Evolutionary conservation across 2,113 vertebrate species (phyloP), one percentile per base, ranked within the genome.

Genomic region (Paraplagusia blochii): DNA sequence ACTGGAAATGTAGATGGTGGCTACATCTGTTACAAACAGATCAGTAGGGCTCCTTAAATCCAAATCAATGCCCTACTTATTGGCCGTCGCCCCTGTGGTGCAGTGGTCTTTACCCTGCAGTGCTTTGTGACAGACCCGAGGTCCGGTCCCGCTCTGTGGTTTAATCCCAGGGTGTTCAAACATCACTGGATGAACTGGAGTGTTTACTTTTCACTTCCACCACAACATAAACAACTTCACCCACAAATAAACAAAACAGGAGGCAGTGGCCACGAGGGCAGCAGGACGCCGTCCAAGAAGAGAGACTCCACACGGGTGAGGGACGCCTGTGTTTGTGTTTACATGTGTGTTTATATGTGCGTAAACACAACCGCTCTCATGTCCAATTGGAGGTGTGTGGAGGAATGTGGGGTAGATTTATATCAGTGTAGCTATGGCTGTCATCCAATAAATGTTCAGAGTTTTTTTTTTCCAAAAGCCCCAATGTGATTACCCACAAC

Each of bases 171-270:
- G 59, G n/a, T 78, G 79, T 83, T 83, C 74, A 79, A 82, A 83
- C 84, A 76, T 77, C 69, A 59, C 65, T 80, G 63, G 66, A 87
- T 52, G 60, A 81, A 69, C 53, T 48, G 45, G 36, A 87, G 79
- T 84, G 80, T 83, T 87, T 83, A 74, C 63, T 71, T 82, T 80
- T 78, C 78, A 68, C 84, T 86, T 82, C 66, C 53, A 88, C 86
- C 81, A 74, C 82, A 88, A 81, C 77, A 84, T 81, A 90, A 89
- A 88, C 85, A 89, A 81, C 84, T 76, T 74, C 62, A 65, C 50
- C 85, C 88, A 68, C 81, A 85, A 79, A 84, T 83, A 85, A 87
- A 88, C 82, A 86, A 86, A 87, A 80, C 81, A 80, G 49, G 54
- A 79, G 69, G 59, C 66, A 39, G 69, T 68, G 77, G 74, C 64